These are phyloP conservation scores for Macrobrachium rosenbergii DNA, from an alignment of 1,140 invertebrate species.

Conservation along the genomic window DNA sequence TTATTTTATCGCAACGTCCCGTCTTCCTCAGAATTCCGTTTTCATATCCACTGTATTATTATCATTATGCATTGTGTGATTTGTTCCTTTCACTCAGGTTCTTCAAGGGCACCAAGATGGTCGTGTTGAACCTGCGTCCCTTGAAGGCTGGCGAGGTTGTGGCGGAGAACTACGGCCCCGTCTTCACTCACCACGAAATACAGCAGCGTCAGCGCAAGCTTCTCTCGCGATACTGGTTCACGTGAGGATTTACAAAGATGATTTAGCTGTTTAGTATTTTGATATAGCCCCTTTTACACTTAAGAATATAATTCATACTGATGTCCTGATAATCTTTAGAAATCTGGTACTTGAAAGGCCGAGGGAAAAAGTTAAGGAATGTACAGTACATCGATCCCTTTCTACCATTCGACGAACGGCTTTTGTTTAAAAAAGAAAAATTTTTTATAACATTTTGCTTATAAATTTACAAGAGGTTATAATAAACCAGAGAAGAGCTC, in stretches of 20 bases:
- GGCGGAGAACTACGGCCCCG: constrained; percentile 92
- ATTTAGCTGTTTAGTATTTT: too few relatives aligned
- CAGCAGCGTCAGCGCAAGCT: constrained; percentile 75
- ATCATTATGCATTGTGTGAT: neutral
- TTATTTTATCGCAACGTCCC: too few relatives aligned
- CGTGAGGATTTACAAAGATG: constrained; percentile 5
- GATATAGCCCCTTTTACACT: too few relatives aligned
- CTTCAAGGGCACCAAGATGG: constrained; percentile 82
- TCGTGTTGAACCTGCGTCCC: constrained; percentile 82
- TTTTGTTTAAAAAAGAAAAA: too few relatives aligned
- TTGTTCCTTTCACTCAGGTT: constrained; percentile 75
- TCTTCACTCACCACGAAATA: constrained; percentile 81
- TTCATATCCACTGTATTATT: neutral
- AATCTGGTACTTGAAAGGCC: too few relatives aligned
- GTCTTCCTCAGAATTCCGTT: neutral
- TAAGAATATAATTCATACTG: too few relatives aligned
- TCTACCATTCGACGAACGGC: neutral
- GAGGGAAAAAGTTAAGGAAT: too few relatives aligned
- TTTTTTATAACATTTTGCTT: neutral
- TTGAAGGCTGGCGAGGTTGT: constrained; percentile 83
- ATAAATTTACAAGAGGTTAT: neutral
- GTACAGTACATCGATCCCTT: too few relatives aligned
- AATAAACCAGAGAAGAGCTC: neutral
- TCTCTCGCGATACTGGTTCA: constrained; percentile 64
- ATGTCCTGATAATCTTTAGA: too few relatives aligned